These are phyloP conservation scores for Zonotrichia leucophrys DNA, from an alignment of 2,113 vertebrate genomes.

Conservation along the genomic window DNA sequence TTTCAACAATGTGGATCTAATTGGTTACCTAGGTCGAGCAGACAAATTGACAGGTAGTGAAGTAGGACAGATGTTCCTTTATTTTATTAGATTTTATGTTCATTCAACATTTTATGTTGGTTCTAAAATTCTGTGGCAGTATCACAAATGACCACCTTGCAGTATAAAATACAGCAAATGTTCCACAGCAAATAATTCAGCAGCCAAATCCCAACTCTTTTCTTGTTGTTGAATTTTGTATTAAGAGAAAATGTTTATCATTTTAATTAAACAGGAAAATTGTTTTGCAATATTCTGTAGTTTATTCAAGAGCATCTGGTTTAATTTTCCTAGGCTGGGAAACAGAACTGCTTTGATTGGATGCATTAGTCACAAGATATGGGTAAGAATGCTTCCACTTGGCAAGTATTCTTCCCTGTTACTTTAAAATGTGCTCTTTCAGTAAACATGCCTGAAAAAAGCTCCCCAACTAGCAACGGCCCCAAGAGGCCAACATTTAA, in stretches of 20 bases:
- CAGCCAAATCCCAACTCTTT: neutral
- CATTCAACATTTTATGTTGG: neutral
- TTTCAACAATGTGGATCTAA: neutral
- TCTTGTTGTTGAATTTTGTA: neutral
- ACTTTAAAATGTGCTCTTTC: constrained; percentile 18
- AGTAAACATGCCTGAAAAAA: constrained; percentile 27
- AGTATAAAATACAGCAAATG: neutral
- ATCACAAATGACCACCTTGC: neutral
- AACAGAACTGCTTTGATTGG: constrained; percentile 19
- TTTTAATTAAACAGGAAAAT: constrained; percentile 51
- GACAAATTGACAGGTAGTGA: neutral
- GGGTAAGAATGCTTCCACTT: constrained; percentile 34
- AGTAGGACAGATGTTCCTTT: neutral
- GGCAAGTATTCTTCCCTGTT: neutral
- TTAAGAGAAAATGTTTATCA: neutral
- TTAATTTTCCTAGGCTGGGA: constrained; percentile 15
- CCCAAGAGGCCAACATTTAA: neutral
- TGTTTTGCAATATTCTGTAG: constrained; percentile 14
- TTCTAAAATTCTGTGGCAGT: neutral
- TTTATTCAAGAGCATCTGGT: constrained; percentile 50
- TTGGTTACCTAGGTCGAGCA: neutral
- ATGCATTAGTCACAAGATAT: neutral
- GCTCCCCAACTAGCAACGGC: neutral
- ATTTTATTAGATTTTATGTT: neutral
- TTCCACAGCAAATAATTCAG: neutral